Evolutionary conservation across 2,888 invertebrate genomes (phyloP), one percentile per base, ranked within the genome.

Genomic region (Tholera decimalis): DNA sequence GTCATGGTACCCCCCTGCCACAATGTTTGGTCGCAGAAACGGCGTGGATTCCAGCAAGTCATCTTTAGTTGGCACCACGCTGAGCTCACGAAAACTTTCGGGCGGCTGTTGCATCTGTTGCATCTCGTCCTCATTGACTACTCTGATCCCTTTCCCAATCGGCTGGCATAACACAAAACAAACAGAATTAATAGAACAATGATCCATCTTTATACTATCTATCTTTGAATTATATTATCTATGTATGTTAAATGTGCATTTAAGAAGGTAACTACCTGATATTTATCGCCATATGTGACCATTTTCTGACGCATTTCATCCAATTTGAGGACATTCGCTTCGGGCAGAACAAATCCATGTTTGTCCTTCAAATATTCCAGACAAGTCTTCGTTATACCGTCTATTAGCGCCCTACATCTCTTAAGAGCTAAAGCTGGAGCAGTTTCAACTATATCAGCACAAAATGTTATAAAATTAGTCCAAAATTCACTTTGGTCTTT

Each of bases 1-100:
- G 79, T 96, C 94, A 6, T 91, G 85, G 86, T 97, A 98, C 0
- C 93, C 90, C 9, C 97, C 97, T 46, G 94, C 82, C 0, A 96
- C 87, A 39, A 97, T 95, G 85, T 97, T 97, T 3, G 96, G 93
- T 1, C 94, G 88, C 41, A 93, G 15, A 72, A 83, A 94, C 0
- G 93, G 90, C n/a, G 51, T 82, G 0, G 56, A 62, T 1, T 84
- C 84, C 46, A 91, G 18, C 51, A 94, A 72, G 53, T 93, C 93
- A 7, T 89, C 85, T n/a, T 80, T 82, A 3, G 76, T 84, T 0
- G 94, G 94, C 47, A 91, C 73, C 13, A 93, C 74, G 59, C 88
- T 89, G 39, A 94, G 71, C 46, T 88, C 79, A 2, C 94, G 90
- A 54, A 94, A 94, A 59, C 88, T 81, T 24, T 93, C 90, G 0